Evolutionary conservation across 2,113 vertebrate genomes (phyloP).

Genomic region (Halichoerus grypus): DNA sequence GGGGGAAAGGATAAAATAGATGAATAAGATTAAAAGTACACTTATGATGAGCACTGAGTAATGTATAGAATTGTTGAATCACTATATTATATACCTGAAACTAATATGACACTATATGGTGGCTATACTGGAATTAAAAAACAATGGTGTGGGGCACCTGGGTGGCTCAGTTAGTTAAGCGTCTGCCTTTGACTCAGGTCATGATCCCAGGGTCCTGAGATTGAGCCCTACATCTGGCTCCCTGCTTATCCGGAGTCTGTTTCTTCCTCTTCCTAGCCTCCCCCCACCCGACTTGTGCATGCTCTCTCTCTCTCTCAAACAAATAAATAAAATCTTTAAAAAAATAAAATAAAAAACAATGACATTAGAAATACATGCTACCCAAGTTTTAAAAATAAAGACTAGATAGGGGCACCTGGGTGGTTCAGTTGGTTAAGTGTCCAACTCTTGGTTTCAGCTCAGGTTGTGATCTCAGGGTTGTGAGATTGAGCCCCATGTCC

Average conservation of each 20-base stretch:
- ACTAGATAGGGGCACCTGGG: not conserved
- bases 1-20: not conserved
- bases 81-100: not conserved
- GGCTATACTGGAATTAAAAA: not conserved
- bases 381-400: not conserved
- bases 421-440: not conserved
- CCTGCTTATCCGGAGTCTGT: no score
- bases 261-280: no score
- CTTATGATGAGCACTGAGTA: not conserved
- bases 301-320: not conserved
- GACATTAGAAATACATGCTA: not conserved
- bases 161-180: no score
- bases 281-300: no score
- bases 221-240: no score
- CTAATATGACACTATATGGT: not conserved
- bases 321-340: not conserved
- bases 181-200: no score
- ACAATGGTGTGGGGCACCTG: no score
- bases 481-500: not conserved
- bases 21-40: not conserved
- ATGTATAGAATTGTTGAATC: not conserved
- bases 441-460: not conserved
- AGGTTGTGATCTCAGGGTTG: not conserved
- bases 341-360: not conserved
- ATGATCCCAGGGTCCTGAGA: no score